A percentile compares a stretch with the other conserved stretches of the same genome.
phyloP scores from a whole-genome alignment of 2,888 invertebrate genomes.

The Agrochola circellaris region DNA sequence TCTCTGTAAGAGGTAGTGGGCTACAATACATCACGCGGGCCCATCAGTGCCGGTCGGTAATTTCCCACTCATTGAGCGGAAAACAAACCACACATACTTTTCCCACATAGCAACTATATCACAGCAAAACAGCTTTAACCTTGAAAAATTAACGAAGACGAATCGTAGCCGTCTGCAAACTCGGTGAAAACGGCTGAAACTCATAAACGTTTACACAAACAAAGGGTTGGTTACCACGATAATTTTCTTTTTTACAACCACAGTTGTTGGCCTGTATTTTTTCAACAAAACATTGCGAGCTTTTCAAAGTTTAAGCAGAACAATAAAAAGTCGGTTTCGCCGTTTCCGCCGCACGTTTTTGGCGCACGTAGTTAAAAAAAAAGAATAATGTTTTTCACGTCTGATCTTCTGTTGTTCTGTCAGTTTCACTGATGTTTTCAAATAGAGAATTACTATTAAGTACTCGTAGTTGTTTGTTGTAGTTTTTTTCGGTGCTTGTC shows the following conservation, averaged over 20 bases:
- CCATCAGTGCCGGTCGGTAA: background rate
- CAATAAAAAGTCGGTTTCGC: slow-evolving; percentile 60
- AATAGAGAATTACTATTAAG: no score
- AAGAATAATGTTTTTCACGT: slow-evolving; percentile 55
- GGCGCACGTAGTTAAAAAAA: slow-evolving; percentile 39
- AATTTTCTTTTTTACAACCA: slow-evolving; percentile 63
- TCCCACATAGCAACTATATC: slow-evolving; percentile 15
- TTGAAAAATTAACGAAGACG: slow-evolving; percentile 60
- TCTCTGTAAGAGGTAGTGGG: background rate
- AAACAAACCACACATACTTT: slow-evolving; percentile 11
- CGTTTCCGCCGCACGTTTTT: slow-evolving; percentile 58
- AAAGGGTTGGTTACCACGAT: slow-evolving; percentile 62
- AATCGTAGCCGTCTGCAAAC: slow-evolving; percentile 46
- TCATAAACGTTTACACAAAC: slow-evolving; percentile 64
- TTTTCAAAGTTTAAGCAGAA: slow-evolving; percentile 64
- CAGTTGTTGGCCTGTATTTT: slow-evolving; percentile 61
- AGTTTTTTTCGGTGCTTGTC: slow-evolving; percentile 9
- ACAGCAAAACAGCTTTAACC: slow-evolving; percentile 35
- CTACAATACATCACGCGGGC: background rate
- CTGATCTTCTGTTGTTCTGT: slow-evolving; percentile 44
- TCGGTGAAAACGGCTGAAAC: slow-evolving; percentile 51
- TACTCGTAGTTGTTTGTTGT: no score
- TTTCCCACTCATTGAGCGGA: slow-evolving; percentile 6
- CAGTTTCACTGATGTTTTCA: slow-evolving; percentile 29
- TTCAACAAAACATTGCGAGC: slow-evolving; percentile 62